A percentile compares a stretch with the other conserved stretches of the same genome.
Conservation (phyloP, 2,113 vertebrate genomes). For the Galeopterus variegatus region DNA sequence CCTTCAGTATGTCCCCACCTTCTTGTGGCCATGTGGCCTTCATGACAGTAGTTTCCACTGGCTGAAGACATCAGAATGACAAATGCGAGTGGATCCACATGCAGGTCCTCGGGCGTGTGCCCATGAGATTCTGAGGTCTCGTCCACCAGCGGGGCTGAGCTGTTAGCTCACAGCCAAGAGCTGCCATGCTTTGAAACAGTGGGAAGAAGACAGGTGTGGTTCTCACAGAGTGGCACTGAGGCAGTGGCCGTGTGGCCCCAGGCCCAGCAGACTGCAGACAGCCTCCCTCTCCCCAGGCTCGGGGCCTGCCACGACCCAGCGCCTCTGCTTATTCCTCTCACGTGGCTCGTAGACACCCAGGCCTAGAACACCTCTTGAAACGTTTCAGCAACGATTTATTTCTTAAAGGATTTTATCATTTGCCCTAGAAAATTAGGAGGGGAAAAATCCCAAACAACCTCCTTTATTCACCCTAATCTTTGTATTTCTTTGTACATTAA, state of each 20-base stretch:
- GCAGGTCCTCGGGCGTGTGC: accelerated
- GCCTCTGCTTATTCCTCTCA: not conserved
- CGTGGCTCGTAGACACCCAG: not conserved
- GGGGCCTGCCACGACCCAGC: accelerated
- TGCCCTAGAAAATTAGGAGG: not conserved
- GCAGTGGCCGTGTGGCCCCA: accelerated
- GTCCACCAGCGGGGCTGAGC: not conserved
- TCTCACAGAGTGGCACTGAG: not conserved
- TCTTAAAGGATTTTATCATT: conserved; percentile 15
- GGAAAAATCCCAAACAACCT: not conserved
- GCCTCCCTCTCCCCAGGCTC: not conserved
- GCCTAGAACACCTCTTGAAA: not conserved
- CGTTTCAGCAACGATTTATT: not conserved
- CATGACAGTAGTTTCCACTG: not conserved
- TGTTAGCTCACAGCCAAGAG: not conserved
- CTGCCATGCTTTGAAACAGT: accelerated
- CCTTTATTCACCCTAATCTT: not conserved
- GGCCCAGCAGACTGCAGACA: accelerated
- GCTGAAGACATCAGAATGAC: not conserved
- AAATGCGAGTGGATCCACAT: not conserved
- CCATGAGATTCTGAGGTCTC: not conserved
- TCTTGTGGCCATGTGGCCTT: not conserved
- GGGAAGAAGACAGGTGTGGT: not conserved
- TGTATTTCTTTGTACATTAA: not conserved
- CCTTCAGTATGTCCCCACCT: not conserved